Evolutionary conservation across 2,888 invertebrate genomes (phyloP).

Genomic region (Alitta virens): DNA sequence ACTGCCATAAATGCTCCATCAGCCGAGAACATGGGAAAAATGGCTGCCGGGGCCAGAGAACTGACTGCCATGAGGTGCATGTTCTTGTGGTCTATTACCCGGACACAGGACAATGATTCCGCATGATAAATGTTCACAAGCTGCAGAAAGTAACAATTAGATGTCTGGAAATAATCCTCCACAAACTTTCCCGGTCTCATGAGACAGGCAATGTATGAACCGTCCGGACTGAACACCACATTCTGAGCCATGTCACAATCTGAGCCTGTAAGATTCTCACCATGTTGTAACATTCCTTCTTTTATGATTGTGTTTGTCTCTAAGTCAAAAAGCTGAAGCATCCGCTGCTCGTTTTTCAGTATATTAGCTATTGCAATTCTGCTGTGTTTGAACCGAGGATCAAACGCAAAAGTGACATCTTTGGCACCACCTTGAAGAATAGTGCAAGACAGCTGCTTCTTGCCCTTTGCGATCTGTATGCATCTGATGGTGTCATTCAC

Average conservation of each 20-base stretch:
- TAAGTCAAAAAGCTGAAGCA: slow-evolving; percentile 2
- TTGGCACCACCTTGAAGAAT: slow-evolving; percentile 5
- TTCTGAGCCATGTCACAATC: neutral
- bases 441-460: neutral
- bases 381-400: slow-evolving; percentile 6
- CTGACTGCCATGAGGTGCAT: neutral
- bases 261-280: neutral
- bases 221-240: slow-evolving; percentile 9
- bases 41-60: slow-evolving; percentile 1
- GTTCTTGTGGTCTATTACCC: neutral
- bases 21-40: slow-evolving; percentile 11
- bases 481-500: slow-evolving; percentile 1
- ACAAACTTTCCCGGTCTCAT: neutral
- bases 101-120: too few relatives aligned
- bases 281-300: neutral
- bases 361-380: slow-evolving; percentile 8
- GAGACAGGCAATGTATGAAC: slow-evolving; percentile 7
- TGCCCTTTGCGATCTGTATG: neutral
- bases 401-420: slow-evolving; percentile 9
- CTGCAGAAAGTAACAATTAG: neutral
- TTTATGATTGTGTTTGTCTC: neutral
- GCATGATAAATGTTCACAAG: neutral
- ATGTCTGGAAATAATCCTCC: neutral
- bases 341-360: neutral
- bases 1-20: slow-evolving; percentile 2